A percentile compares a stretch with the other conserved stretches of the same genome.
These are phyloP conservation scores for Ophiodon elongatus DNA, from an alignment of 2,113 vertebrate species.

Conservation along the genomic window DNA sequence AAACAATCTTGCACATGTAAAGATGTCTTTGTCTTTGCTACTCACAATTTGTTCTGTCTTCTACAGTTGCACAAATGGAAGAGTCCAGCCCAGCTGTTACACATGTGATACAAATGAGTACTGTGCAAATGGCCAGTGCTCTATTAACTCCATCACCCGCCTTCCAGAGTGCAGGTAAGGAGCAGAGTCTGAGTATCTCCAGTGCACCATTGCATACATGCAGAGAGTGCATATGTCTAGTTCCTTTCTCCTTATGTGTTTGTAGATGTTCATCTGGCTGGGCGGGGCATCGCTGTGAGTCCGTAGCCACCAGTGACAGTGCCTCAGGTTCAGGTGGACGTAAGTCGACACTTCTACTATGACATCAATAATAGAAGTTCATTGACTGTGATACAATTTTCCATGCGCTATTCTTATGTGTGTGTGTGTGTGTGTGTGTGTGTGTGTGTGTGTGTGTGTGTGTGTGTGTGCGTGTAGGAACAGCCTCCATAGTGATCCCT, in stretches of 20 bases:
- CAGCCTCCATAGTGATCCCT: constrained; percentile 90
- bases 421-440: too few relatives aligned
- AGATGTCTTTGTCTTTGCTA: not conserved
- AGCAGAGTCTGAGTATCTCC: not conserved
- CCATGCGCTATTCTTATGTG: not conserved
- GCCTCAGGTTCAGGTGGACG: constrained; percentile 56
- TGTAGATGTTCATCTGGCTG: constrained; percentile 79
- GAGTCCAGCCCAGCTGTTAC: constrained; percentile 91
- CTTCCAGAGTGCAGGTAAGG: constrained; percentile 92
- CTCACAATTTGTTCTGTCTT: not conserved
- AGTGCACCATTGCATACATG: not conserved
- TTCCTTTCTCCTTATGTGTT: not conserved
- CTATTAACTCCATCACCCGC: constrained; percentile 85
- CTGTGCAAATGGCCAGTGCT: constrained; percentile 92
- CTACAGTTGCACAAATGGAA: constrained; percentile 86
- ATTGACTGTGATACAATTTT: not conserved
- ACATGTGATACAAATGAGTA: constrained; percentile 88
- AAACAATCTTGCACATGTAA: not conserved
- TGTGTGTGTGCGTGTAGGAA: constrained; percentile 79
- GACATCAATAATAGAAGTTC: not conserved
- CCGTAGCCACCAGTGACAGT: constrained; percentile 12
- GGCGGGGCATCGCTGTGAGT: constrained; percentile 77
- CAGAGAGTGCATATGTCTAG: not conserved
- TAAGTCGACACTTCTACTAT: constrained; percentile 38
- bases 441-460: too few relatives aligned